Evolutionary conservation across 1,140 invertebrate species (phyloP).

Genomic region (Drosophila saltans): DNA sequence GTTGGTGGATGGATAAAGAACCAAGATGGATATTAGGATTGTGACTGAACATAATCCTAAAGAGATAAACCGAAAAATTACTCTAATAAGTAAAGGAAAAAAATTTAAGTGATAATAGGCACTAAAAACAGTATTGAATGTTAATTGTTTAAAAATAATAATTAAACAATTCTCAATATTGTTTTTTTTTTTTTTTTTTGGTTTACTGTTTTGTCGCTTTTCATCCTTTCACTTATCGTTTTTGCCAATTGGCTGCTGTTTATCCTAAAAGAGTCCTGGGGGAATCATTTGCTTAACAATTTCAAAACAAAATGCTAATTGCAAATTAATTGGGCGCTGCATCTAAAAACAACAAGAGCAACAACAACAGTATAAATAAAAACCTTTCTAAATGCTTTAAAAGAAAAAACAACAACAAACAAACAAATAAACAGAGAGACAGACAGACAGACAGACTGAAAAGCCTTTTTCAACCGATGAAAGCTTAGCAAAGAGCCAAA

Average conservation of each 20-base stretch:
- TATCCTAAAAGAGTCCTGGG: neutral
- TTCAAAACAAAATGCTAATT: conserved; percentile 69
- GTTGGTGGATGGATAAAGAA: too few species aligned
- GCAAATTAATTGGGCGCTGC: conserved; percentile 80
- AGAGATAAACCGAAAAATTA: too few species aligned
- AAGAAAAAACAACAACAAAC: conserved; percentile 42
- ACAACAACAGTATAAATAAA: conserved; percentile 23
- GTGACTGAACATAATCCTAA: too few species aligned
- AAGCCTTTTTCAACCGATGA: conserved; percentile 41
- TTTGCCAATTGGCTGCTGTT: neutral
- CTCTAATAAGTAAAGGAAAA: too few species aligned
- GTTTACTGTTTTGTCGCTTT: too few species aligned
- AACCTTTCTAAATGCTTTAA: conserved; percentile 57
- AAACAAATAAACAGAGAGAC: conserved; percentile 54
- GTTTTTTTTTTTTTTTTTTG: too few species aligned
- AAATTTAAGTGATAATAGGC: too few species aligned
- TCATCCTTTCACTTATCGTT: neutral
- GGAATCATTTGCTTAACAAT: conserved; percentile 11
- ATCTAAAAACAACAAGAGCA: conserved; percentile 66
- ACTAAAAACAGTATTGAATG: too few species aligned
- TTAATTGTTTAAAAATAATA: too few species aligned
- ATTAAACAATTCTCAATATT: too few species aligned
- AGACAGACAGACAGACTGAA: conserved; percentile 68
- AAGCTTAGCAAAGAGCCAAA: conserved; percentile 76
- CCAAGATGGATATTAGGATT: too few species aligned